phyloP scores from a whole-genome alignment of 2,113 vertebrate genomes.

The Caloenas nicobarica region DNA sequence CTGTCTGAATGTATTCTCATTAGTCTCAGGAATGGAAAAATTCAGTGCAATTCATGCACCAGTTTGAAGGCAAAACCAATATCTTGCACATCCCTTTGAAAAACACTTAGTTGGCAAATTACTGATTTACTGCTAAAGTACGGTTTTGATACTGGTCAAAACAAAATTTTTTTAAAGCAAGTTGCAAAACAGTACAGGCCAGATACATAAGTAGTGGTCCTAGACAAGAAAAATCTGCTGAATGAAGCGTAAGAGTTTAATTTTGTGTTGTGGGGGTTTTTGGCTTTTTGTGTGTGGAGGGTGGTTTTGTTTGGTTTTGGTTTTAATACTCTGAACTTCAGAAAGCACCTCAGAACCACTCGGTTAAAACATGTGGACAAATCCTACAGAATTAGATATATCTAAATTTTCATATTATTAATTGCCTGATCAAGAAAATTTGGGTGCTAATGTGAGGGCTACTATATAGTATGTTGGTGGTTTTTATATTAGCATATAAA shows the following conservation, averaged over 20 bases:
- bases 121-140: not conserved
- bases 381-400: not conserved
- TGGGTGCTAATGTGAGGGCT: not conserved
- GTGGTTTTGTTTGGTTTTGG: too few relatives aligned
- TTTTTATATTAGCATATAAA: not conserved
- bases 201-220: not conserved
- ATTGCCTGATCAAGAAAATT: not conserved
- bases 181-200: not conserved
- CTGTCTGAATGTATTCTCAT: not conserved
- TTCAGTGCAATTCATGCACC: not conserved
- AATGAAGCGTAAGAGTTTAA: not conserved
- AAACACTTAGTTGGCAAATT: not conserved
- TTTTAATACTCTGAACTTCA: not conserved
- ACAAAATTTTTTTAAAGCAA: not conserved
- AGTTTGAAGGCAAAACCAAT: not conserved
- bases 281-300: too few relatives aligned
- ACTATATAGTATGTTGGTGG: not conserved
- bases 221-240: not conserved
- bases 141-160: not conserved
- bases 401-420: not conserved
- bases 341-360: not conserved
- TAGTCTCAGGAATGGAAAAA: not conserved
- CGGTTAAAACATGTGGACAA: not conserved
- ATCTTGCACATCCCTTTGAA: not conserved
- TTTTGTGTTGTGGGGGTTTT: not conserved